Conservation (phyloP, 2,113 vertebrate species). For the Maylandia zebra region DNA sequence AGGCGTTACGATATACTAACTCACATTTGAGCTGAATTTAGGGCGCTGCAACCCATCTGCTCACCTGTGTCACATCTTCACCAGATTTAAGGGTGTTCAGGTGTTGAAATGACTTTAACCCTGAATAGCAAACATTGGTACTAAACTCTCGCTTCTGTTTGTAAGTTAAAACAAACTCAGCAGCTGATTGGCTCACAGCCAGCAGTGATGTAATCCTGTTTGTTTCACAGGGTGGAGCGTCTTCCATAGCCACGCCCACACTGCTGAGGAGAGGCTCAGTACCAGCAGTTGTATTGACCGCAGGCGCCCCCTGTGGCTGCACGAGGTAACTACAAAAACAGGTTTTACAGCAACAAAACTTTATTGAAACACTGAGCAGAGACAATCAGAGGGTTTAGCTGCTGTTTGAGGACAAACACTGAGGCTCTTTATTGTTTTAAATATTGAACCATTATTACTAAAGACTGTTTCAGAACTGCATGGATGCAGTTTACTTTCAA, state of each 20-base stretch:
- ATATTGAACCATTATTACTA: background rate
- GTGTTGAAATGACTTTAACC: background rate
- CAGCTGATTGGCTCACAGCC: background rate
- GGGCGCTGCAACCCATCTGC: background rate
- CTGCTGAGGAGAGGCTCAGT: background rate
- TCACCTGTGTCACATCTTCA: background rate
- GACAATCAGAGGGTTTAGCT: background rate
- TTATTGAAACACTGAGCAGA: background rate
- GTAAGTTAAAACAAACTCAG: background rate
- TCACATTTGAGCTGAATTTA: background rate
- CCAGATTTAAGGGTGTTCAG: background rate
- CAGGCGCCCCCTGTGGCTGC: constrained; percentile 21
- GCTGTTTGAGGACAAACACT: background rate
- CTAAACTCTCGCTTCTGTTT: background rate
- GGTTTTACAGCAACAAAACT: background rate
- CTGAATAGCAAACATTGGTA: background rate
- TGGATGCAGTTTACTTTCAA: background rate
- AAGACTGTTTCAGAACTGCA: background rate
- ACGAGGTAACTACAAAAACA: background rate
- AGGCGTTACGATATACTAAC: background rate
- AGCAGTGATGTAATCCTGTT: background rate
- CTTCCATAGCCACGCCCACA: background rate
- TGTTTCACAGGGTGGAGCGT: background rate
- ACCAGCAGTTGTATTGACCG: rapidly evolving
- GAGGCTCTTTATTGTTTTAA: background rate